Percentiles rank a stretch among this genome's conserved stretches.
These are phyloP conservation scores for Liasis olivaceus DNA, from an alignment of 2,797 vertebrate genomes.

Conservation along the genomic window DNA sequence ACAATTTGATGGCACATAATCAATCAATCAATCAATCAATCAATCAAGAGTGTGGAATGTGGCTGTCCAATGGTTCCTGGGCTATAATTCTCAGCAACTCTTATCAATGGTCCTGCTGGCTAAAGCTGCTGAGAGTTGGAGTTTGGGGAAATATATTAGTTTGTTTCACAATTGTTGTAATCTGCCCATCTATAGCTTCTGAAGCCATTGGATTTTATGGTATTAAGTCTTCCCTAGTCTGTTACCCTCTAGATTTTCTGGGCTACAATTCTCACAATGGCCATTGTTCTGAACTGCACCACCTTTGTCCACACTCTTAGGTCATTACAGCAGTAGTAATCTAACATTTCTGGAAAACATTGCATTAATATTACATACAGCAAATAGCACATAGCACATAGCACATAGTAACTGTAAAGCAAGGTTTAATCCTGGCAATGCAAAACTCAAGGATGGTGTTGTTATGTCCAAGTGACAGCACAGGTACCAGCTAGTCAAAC, in stretches of 20 bases:
- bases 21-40: background rate
- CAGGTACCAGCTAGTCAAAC: too few species aligned
- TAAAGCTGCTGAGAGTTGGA: background rate
- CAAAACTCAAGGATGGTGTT: background rate
- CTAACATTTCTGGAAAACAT: background rate
- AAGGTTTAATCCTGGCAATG: background rate
- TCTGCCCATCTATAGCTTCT: background rate
- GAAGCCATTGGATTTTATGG: background rate
- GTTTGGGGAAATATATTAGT: background rate
- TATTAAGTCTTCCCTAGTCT: background rate
- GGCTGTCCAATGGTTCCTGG: background rate
- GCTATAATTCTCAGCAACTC: background rate
- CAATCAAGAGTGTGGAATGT: background rate
- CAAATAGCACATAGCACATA: background rate
- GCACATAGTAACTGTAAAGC: background rate
- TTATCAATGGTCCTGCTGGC: background rate
- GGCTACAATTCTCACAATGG: background rate
- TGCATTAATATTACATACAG: background rate
- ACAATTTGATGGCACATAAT: background rate
- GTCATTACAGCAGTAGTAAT: background rate
- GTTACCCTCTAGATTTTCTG: background rate
- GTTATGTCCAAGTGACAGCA: background rate
- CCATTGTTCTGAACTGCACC: background rate
- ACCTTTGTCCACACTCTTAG: background rate
- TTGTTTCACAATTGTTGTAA: background rate